A percentile compares a stretch with the other conserved stretches of the same genome.
Conservation (phyloP, 2,888 invertebrate genomes). For the Eupeodes latifasciatus region DNA sequence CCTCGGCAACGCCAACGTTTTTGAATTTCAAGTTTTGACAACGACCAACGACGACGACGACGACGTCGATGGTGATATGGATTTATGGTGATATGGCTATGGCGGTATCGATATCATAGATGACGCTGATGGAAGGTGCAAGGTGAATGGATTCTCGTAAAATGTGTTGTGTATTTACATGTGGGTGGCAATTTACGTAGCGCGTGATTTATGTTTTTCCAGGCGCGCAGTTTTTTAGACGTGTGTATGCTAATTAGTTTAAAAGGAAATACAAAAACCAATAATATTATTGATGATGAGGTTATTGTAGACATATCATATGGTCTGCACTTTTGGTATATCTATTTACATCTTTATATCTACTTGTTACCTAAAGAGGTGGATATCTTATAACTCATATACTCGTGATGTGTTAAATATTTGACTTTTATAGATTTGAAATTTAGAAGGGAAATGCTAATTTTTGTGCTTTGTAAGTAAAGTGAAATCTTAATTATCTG, state of each 20-base stretch:
- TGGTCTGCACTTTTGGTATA: not conserved
- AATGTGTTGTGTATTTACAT: constrained; percentile 18
- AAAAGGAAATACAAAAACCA: constrained; percentile 61
- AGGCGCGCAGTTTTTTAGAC: constrained; percentile 62
- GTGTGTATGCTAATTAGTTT: constrained; percentile 70
- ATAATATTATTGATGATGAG: constrained; percentile 46
- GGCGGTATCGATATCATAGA: no score
- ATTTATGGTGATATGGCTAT: not conserved
- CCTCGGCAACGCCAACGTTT: not conserved
- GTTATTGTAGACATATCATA: not conserved
- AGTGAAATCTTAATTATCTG: constrained; percentile 15
- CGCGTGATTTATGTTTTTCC: constrained; percentile 67
- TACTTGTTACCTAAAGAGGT: no score
- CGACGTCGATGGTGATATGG: not conserved
- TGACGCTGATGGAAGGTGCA: constrained; percentile 7
- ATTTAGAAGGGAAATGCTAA: constrained; percentile 4
- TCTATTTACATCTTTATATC: not conserved
- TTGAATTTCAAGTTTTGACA: not conserved
- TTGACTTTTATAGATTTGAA: constrained; percentile 12
- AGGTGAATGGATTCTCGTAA: constrained; percentile 54
- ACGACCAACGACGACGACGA: not conserved
- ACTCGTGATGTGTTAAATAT: constrained; percentile 14
- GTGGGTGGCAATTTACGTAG: constrained; percentile 74
- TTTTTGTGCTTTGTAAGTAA: not conserved
- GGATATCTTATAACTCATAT: not conserved